Percentiles rank a stretch among this genome's conserved stretches.
Evolutionary conservation across 1,140 invertebrate genomes (phyloP).

Genomic region (Microplitis demolitor): DNA sequence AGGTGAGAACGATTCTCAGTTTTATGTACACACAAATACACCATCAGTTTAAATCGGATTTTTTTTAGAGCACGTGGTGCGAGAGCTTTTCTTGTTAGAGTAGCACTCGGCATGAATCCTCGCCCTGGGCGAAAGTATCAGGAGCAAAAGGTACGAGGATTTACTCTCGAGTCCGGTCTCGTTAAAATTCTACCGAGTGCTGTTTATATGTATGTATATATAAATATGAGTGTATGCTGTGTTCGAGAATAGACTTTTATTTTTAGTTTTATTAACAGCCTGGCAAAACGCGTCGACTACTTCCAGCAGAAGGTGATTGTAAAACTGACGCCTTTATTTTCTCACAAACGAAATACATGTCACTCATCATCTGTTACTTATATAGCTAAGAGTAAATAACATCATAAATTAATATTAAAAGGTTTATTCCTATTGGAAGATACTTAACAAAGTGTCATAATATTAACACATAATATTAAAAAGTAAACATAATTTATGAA

Average conservation of each 20-base stretch:
- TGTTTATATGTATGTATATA: conserved; percentile 5
- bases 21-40: conserved; percentile 13
- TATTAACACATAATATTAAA: too few species aligned
- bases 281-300: not conserved
- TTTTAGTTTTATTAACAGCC: conserved; percentile 1
- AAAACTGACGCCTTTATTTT: conserved; percentile 13
- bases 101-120: conserved; percentile 12
- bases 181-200: conserved; percentile 24
- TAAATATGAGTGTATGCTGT: not conserved
- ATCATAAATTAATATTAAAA: too few species aligned
- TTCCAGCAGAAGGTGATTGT: not conserved
- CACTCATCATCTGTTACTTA: not conserved
- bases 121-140: conserved; percentile 10
- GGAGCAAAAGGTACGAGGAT: not conserved
- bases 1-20: conserved; percentile 11
- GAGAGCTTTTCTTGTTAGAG: conserved; percentile 16
- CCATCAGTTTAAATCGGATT: not conserved
- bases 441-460: too few species aligned
- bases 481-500: too few species aligned
- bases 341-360: not conserved
- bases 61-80: conserved; percentile 8
- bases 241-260: not conserved
- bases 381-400: too few species aligned
- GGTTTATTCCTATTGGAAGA: too few species aligned
- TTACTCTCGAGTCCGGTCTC: conserved; percentile 5